Conservation (phyloP, 2,797 vertebrate species). For the Bryconaethiops microstoma region DNA sequence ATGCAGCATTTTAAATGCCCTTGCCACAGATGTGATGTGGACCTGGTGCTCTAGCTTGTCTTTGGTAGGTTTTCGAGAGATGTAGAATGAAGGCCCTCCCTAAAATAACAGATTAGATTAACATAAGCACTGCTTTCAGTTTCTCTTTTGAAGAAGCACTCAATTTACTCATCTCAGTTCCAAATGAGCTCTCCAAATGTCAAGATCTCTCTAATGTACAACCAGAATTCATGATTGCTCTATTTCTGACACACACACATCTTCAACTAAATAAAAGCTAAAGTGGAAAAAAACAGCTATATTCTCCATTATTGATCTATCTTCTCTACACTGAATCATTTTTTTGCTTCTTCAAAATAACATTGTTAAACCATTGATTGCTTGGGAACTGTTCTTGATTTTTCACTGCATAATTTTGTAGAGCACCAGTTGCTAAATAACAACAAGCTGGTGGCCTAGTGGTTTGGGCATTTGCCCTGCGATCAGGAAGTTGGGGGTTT, state of each 20-base stretch:
- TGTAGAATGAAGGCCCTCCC: too few relatives aligned
- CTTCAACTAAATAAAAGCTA: neutral
- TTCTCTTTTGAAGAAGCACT: conserved; percentile 31
- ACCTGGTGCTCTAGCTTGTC: neutral
- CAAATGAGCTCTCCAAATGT: conserved; percentile 22
- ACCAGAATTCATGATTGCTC: conserved; percentile 26
- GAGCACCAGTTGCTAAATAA: too few relatives aligned
- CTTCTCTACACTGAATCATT: neutral
- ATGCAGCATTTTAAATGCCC: neutral
- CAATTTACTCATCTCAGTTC: conserved; percentile 13
- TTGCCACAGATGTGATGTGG: neutral
- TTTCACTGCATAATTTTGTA: too few relatives aligned
- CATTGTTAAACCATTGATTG: too few relatives aligned
- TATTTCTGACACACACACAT: conserved; percentile 10
- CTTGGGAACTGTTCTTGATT: too few relatives aligned
- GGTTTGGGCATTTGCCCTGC: too few relatives aligned
- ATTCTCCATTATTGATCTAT: neutral
- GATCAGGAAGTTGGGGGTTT: too few relatives aligned
- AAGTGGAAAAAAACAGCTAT: neutral
- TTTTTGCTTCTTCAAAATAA: too few relatives aligned
- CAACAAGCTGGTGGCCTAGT: too few relatives aligned
- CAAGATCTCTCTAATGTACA: conserved; percentile 32
- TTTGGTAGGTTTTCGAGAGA: conserved; percentile 3
- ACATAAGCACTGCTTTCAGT: neutral
- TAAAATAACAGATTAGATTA: too few relatives aligned